Percentiles rank a stretch among this genome's conserved stretches.
Evolutionary conservation across 2,113 vertebrate species (phyloP).

Genomic region (Dromiciops gliroides): DNA sequence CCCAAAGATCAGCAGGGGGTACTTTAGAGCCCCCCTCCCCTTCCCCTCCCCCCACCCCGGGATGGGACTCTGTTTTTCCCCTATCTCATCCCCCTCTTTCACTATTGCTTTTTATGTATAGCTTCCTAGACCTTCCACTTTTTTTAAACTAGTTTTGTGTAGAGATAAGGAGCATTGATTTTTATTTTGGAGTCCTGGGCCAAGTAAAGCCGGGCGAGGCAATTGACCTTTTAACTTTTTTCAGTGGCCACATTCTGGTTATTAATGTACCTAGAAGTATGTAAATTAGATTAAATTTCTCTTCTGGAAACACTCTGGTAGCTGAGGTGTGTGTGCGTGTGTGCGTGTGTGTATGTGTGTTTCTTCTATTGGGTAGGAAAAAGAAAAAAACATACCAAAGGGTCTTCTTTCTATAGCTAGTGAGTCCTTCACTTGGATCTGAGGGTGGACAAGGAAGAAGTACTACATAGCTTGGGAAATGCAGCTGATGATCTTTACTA

Average conservation of each 20-base stretch:
- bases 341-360: no score
- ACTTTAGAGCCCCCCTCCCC: conserved; percentile 47
- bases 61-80: conserved; percentile 46
- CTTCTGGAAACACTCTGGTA: conserved; percentile 81
- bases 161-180: conserved; percentile 80
- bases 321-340: conserved; percentile 71
- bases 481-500: background rate
- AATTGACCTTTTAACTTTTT: conserved; percentile 84
- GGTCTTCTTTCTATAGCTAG: background rate
- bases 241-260: conserved; percentile 81
- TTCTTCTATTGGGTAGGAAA: background rate
- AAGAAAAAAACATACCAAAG: background rate
- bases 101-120: conserved; percentile 79
- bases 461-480: background rate
- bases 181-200: conserved; percentile 82
- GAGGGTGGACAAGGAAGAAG: background rate
- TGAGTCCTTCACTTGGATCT: background rate
- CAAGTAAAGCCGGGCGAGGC: conserved; percentile 74
- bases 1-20: conserved; percentile 60
- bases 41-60: background rate
- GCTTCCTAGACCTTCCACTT: conserved; percentile 81
- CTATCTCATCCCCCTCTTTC: conserved; percentile 51
- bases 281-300: conserved; percentile 86
- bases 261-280: conserved; percentile 81
- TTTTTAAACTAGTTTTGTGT: conserved; percentile 84